Conservation (phyloP, 2,113 vertebrate genomes). For the Dolichallabes microphthalmus region DNA sequence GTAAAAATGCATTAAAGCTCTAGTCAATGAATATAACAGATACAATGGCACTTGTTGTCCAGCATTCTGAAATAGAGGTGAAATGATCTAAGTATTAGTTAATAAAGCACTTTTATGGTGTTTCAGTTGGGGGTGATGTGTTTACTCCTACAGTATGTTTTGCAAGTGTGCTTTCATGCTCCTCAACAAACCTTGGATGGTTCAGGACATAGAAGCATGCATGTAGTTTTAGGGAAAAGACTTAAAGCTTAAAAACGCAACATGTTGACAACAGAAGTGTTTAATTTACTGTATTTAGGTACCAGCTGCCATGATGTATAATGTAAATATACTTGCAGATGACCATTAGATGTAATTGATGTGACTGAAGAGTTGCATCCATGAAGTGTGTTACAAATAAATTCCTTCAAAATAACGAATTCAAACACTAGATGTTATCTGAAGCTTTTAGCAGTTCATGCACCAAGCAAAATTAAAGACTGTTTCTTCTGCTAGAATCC, state of each 20-base stretch:
- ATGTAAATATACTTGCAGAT: not conserved
- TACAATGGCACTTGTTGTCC: not conserved
- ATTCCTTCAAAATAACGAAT: not conserved
- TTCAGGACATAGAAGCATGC: not conserved
- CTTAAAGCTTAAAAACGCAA: no score
- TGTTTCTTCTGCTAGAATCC: not conserved
- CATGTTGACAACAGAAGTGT: not conserved
- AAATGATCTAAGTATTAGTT: not conserved
- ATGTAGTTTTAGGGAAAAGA: not conserved
- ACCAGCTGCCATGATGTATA: not conserved
- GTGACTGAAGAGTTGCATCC: not conserved
- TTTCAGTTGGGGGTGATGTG: not conserved
- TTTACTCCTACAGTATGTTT: not conserved
- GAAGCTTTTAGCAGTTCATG: slow-evolving; percentile 17
- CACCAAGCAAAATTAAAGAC: not conserved
- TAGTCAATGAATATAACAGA: not conserved
- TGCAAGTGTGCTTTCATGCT: not conserved
- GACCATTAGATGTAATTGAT: not conserved
- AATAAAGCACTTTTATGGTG: not conserved
- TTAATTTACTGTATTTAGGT: not conserved
- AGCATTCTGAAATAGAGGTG: not conserved
- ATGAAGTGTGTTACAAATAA: not conserved
- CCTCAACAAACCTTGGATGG: not conserved
- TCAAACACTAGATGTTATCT: slow-evolving; percentile 19
- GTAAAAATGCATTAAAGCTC: not conserved